Conservation (phyloP, 2,797 vertebrate genomes). For the Urophycis tenuis region DNA sequence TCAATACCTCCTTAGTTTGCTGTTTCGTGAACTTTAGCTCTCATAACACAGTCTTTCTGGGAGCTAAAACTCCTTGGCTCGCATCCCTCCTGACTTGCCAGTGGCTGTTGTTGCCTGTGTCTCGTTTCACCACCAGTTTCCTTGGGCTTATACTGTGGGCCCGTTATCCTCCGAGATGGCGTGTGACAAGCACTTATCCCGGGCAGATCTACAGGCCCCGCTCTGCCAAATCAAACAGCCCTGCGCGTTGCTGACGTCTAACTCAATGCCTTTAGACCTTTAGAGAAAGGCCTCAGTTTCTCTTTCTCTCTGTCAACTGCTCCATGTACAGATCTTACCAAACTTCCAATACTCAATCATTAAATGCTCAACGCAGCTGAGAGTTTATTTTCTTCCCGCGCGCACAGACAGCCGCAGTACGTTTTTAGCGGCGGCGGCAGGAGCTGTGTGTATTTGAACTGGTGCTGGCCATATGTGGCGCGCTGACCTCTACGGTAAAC, state of each 20-base stretch:
- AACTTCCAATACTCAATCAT: slow-evolving; percentile 73
- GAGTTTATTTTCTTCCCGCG: slow-evolving; percentile 77
- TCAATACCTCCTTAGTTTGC: slow-evolving; percentile 52
- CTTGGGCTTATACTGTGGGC: slow-evolving; percentile 63
- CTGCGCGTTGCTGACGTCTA: slow-evolving; percentile 67
- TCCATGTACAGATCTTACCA: slow-evolving; percentile 67
- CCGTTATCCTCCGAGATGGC: slow-evolving; percentile 62
- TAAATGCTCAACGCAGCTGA: slow-evolving; percentile 68
- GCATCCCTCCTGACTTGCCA: slow-evolving; percentile 45
- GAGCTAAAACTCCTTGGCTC: slow-evolving; percentile 62
- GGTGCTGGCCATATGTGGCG: slow-evolving; percentile 72
- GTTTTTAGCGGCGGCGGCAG: slow-evolving; percentile 72
- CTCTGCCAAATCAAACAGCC: slow-evolving; percentile 72
- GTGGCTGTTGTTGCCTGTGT: slow-evolving; percentile 73
- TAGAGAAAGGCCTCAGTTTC: slow-evolving; percentile 54
- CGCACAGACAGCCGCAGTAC: slow-evolving; percentile 75
- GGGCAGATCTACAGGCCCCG: slow-evolving; percentile 56
- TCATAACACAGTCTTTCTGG: slow-evolving; percentile 58
- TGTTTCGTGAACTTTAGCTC: slow-evolving; percentile 7
- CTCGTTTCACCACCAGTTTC: slow-evolving; percentile 71
- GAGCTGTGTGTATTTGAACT: slow-evolving; percentile 75
- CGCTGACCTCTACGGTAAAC: slow-evolving; percentile 74
- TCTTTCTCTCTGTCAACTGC: slow-evolving; percentile 39
- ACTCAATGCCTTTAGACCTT: slow-evolving; percentile 66
- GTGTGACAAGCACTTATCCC: slow-evolving; percentile 70